Conservation (phyloP, 2,113 vertebrate genomes). For the Reinhardtius hippoglossoides region DNA sequence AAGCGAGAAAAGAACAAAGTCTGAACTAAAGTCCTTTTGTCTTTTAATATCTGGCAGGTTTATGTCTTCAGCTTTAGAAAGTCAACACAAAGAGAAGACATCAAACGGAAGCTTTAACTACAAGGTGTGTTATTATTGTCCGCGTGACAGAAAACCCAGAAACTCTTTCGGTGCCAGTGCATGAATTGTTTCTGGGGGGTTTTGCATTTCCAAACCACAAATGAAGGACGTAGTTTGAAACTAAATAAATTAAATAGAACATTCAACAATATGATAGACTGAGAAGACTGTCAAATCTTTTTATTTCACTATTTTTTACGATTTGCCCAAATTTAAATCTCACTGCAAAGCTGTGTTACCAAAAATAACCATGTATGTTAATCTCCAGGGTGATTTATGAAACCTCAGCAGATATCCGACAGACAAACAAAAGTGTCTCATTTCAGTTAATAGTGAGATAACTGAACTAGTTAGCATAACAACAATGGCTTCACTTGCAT, state of each 20-base stretch:
- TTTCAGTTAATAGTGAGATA: conserved; percentile 42
- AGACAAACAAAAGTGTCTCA: conserved; percentile 2
- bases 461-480: conserved; percentile 53
- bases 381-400: conserved; percentile 11
- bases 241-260: not conserved
- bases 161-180: not conserved
- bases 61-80: not conserved
- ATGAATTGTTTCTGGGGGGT: not conserved
- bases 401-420: conserved; percentile 10
- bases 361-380: not conserved
- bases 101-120: not conserved
- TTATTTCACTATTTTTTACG: not conserved
- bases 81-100: not conserved
- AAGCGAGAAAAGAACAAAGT: not conserved
- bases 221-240: not conserved
- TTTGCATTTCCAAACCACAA: too few species aligned
- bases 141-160: not conserved
- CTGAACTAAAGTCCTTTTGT: not conserved
- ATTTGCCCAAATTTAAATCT: not conserved
- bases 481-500: conserved; percentile 54
- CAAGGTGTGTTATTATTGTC: not conserved
- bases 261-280: not conserved
- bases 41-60: not conserved
- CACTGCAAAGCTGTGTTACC: too few species aligned
- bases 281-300: not conserved